Evolutionary conservation across 2,888 invertebrate genomes (phyloP).

Genomic region (Spilarctia lutea): DNA sequence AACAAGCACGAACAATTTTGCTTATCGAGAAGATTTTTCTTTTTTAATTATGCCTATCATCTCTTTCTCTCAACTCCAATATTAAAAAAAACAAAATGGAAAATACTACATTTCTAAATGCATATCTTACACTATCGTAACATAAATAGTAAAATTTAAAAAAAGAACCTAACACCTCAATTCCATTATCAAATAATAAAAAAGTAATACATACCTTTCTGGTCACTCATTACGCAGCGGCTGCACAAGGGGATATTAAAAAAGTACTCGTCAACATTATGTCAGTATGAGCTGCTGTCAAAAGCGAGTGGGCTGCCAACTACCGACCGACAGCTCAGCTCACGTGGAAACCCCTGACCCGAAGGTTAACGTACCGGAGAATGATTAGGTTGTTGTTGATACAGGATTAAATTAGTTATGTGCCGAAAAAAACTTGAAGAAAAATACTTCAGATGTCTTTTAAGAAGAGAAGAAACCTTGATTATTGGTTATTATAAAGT

Average conservation of each 20-base stretch:
- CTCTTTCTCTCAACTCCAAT: neutral
- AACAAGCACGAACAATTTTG: too few relatives aligned
- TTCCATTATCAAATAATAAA: slow-evolving; percentile 29
- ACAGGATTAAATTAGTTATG: slow-evolving; percentile 35
- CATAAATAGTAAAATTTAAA: neutral
- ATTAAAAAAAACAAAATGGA: neutral
- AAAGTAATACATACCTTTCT: slow-evolving; percentile 12
- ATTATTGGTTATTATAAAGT: neutral
- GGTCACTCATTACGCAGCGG: slow-evolving; percentile 39
- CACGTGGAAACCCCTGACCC: slow-evolving; percentile 57
- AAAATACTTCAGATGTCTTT: neutral
- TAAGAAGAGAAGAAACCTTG: neutral
- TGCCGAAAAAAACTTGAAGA: slow-evolving; percentile 14
- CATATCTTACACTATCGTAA: neutral
- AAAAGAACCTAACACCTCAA: slow-evolving; percentile 6
- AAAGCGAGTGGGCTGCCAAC: slow-evolving; percentile 68
- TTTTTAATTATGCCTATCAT: neutral
- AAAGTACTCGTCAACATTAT: slow-evolving; percentile 77
- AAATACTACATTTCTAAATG: neutral
- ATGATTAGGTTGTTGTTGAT: slow-evolving; percentile 58
- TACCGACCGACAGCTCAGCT: slow-evolving; percentile 68
- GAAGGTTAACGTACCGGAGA: slow-evolving; percentile 61
- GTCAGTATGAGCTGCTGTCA: slow-evolving; percentile 80
- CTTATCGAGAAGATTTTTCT: too few relatives aligned
- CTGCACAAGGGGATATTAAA: slow-evolving; percentile 66